These are phyloP conservation scores for Crenuchus spilurus DNA, from an alignment of 2,797 vertebrate genomes.

Conservation along the genomic window DNA sequence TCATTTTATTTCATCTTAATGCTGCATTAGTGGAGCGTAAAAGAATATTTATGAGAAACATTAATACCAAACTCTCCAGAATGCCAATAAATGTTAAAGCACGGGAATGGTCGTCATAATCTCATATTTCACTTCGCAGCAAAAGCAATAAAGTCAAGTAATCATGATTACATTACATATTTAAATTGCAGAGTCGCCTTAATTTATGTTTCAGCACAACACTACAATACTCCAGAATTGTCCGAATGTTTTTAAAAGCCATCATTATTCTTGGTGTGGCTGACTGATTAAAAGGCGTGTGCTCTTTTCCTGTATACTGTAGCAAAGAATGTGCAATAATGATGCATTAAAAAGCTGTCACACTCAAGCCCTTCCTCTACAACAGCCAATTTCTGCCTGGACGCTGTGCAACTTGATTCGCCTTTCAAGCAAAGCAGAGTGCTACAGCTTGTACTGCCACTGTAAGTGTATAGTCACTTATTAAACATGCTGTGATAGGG, in stretches of 20 bases:
- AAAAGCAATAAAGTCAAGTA: constrained; percentile 28
- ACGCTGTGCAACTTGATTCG: neutral
- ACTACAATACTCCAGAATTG: neutral
- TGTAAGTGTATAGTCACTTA: constrained; percentile 19
- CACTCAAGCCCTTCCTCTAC: constrained; percentile 3
- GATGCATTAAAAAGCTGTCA: constrained; percentile 13
- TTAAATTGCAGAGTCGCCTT: constrained; percentile 15
- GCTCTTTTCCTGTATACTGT: constrained; percentile 12
- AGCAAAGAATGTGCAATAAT: constrained; percentile 3
- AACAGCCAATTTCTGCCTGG: neutral
- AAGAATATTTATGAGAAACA: constrained; percentile 37
- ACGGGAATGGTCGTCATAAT: constrained; percentile 7
- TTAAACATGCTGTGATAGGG: constrained; percentile 13
- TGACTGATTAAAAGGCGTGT: constrained; percentile 1
- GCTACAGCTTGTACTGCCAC: neutral
- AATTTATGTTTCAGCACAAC: constrained; percentile 6
- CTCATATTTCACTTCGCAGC: constrained; percentile 1
- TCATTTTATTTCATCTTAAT: constrained; percentile 38
- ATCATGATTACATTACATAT: constrained; percentile 28
- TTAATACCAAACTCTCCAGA: constrained; percentile 28
- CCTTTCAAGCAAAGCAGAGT: neutral
- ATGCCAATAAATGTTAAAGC: constrained; percentile 26
- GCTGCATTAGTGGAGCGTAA: constrained; percentile 35
- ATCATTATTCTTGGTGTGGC: constrained; percentile 17
- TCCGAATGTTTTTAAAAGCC: constrained; percentile 14